phyloP scores from a whole-genome alignment of 2,797 vertebrate genomes.

The Liasis olivaceus region DNA sequence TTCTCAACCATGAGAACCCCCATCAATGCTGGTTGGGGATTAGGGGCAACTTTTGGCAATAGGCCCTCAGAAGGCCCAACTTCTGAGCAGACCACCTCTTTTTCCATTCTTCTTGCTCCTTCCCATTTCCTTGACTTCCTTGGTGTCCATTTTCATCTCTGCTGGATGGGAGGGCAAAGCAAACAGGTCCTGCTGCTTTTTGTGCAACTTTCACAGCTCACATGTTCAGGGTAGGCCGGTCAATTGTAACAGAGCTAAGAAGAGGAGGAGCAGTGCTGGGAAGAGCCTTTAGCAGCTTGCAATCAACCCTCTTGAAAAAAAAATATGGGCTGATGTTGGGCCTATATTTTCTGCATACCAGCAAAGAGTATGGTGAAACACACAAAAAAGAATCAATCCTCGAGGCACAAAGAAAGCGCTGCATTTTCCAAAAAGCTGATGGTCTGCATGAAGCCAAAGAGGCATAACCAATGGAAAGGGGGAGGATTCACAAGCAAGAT shows the following conservation, averaged over 20 bases:
- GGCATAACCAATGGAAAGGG: background rate
- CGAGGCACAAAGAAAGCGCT: too few species aligned
- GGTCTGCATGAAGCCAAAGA: background rate
- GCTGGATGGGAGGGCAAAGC: background rate
- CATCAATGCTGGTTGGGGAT: too few species aligned
- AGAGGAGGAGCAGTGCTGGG: background rate
- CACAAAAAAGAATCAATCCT: too few species aligned
- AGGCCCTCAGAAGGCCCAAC: background rate
- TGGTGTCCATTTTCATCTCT: background rate
- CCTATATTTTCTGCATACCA: background rate
- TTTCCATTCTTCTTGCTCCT: background rate
- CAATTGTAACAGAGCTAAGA: background rate
- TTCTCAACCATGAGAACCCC: background rate
- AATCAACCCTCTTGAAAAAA: background rate
- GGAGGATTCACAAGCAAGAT: background rate
- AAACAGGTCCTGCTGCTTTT: background rate
- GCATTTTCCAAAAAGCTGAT: background rate
- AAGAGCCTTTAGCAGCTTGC: background rate
- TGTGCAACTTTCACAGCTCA: too few species aligned
- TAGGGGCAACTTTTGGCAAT: background rate
- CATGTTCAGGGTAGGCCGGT: background rate
- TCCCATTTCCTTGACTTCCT: background rate
- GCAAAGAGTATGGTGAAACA: too few species aligned
- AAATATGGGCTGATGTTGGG: background rate
- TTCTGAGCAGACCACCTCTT: background rate